Evolutionary conservation across 2,888 invertebrate genomes (phyloP).

Genomic region (Sisyra nigra): DNA sequence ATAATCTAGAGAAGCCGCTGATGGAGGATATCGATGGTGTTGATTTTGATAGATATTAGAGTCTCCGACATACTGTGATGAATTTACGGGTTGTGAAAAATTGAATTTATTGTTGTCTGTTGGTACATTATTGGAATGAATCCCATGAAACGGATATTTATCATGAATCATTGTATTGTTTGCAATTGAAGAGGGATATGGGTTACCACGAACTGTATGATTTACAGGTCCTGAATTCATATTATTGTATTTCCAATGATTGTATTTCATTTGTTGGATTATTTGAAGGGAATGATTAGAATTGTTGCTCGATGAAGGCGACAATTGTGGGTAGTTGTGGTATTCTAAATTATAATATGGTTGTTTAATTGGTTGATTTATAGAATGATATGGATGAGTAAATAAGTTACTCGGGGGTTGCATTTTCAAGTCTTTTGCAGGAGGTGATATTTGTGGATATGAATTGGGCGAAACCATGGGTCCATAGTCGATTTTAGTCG

Average conservation of each 20-base stretch:
- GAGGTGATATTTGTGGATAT: too few species aligned
- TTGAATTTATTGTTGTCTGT: neutral
- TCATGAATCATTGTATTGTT: constrained; percentile 5
- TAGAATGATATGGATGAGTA: neutral
- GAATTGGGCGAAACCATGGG: too few species aligned
- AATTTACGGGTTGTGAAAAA: neutral
- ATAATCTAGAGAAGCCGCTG: too few species aligned
- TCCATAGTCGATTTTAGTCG: too few species aligned
- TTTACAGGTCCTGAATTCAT: neutral
- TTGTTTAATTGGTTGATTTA: neutral
- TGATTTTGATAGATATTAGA: neutral
- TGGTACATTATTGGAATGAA: neutral
- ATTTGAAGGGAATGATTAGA: neutral
- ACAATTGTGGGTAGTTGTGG: neutral
- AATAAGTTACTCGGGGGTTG: too few species aligned
- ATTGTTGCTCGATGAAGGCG: neutral
- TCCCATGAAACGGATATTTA: constrained; percentile 9
- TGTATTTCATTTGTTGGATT: neutral
- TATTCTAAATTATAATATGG: neutral
- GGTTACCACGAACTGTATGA: neutral
- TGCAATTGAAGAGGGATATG: neutral
- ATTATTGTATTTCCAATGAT: neutral
- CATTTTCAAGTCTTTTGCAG: too few species aligned
- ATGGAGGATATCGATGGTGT: neutral
- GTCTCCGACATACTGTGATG: neutral